Evolutionary conservation across 2,888 invertebrate genomes (phyloP).

Genomic region (Cheilosia vulpina): DNA sequence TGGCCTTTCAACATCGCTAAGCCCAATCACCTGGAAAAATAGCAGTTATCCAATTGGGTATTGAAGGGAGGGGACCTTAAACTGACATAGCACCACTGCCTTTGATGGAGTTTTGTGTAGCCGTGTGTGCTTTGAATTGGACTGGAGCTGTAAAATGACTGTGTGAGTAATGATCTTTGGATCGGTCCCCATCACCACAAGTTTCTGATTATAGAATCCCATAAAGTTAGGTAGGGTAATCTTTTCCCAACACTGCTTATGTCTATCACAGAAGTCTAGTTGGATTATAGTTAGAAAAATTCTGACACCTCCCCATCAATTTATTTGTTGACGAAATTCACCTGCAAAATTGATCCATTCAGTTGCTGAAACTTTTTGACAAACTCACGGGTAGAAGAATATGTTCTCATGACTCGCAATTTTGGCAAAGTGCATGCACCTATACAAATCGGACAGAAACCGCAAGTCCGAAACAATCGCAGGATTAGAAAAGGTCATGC

Average conservation of each 20-base stretch:
- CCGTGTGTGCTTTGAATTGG: no score
- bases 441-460: not conserved
- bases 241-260: no score
- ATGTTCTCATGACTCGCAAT: not conserved
- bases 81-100: not conserved
- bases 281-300: no score
- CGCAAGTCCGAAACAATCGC: not conserved
- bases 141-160: not conserved
- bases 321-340: not conserved
- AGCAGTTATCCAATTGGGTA: not conserved
- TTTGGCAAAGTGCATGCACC: not conserved
- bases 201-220: no score
- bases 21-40: conserved; percentile 32
- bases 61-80: no score
- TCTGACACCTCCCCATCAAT: not conserved
- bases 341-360: not conserved
- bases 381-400: not conserved
- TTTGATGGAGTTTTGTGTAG: not conserved
- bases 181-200: no score
- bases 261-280: no score
- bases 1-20: not conserved
- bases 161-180: no score
- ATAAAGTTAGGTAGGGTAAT: no score
- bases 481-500: not conserved
- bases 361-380: not conserved